These are phyloP conservation scores for Sebastes cheni DNA, from an alignment of 2,797 vertebrate species.

Conservation along the genomic window DNA sequence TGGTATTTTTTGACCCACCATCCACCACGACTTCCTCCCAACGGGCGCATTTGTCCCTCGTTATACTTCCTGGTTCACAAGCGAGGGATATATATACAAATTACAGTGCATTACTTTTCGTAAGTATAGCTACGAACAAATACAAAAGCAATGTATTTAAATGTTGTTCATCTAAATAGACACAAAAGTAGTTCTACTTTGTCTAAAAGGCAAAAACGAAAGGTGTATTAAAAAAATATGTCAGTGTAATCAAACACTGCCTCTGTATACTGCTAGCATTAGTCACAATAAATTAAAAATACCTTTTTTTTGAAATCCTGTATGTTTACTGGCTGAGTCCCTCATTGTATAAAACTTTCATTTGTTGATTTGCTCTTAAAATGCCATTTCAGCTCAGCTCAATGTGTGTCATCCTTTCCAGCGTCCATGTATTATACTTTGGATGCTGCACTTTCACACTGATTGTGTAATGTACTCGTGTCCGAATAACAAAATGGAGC, in stretches of 20 bases:
- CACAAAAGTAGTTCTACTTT: neutral
- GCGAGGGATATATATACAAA: too few species aligned
- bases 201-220: neutral
- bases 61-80: too few species aligned
- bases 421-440: neutral
- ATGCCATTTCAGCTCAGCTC: neutral
- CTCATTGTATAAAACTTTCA: neutral
- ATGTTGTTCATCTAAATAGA: neutral
- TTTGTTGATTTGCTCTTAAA: neutral
- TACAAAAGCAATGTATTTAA: neutral
- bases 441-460: neutral
- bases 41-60: too few species aligned
- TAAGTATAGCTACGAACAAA: too few species aligned
- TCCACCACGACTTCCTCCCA: too few species aligned
- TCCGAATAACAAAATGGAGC: conserved; percentile 34
- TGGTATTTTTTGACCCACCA: too few species aligned
- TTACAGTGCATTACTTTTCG: too few species aligned
- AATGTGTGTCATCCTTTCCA: neutral
- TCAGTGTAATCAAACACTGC: neutral
- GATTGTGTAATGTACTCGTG: conserved; percentile 8
- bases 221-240: neutral
- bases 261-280: neutral
- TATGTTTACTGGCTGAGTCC: neutral
- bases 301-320: neutral
- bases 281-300: neutral